Percentiles rank a stretch among this genome's conserved stretches.
Conservation (phyloP, 2,113 vertebrate species). For the Oryzias melastigma region DNA sequence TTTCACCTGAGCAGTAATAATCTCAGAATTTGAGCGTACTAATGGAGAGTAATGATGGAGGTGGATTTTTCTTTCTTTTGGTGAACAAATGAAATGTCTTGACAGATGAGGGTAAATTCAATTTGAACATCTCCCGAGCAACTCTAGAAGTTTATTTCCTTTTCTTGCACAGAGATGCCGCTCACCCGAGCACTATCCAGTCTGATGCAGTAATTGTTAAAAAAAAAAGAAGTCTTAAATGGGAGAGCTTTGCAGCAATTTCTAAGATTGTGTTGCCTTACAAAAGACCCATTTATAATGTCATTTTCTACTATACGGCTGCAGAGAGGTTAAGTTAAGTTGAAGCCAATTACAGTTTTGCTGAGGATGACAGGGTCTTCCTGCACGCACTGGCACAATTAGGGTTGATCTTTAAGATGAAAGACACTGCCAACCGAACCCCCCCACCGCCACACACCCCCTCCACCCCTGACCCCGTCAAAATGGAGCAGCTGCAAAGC, state of each 20-base stretch:
- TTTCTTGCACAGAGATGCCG: conserved; percentile 8
- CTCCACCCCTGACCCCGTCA: conserved; percentile 28
- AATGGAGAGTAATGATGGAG: conserved; percentile 60
- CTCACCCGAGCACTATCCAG: conserved; percentile 3
- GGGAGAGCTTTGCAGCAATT: conserved; percentile 19
- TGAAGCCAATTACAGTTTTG: conserved; percentile 72
- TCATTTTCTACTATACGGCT: conserved; percentile 39
- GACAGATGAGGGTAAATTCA: conserved; percentile 28
- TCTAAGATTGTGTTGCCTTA: conserved; percentile 36
- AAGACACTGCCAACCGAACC: conserved; percentile 48
- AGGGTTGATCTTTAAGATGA: conserved; percentile 74
- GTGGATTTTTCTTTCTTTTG: conserved; percentile 33
- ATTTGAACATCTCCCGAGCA: conserved; percentile 20
- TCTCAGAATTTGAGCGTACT: conserved; percentile 35
- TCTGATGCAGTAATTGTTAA: conserved; percentile 1
- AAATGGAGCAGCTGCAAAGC: conserved; percentile 55
- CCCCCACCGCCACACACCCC: conserved; percentile 48
- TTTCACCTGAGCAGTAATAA: conserved; percentile 59
- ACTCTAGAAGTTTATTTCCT: conserved; percentile 18
- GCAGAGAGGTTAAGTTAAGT: conserved; percentile 76
- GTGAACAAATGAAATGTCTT: conserved; percentile 27
- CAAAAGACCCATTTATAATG: conserved; percentile 57
- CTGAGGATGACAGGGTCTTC: conserved; percentile 51
- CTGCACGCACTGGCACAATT: conserved; percentile 62
- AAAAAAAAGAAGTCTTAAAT: not conserved